These are phyloP conservation scores for Terrapene triunguis DNA, from an alignment of 2,113 vertebrate genomes.

Conservation along the genomic window DNA sequence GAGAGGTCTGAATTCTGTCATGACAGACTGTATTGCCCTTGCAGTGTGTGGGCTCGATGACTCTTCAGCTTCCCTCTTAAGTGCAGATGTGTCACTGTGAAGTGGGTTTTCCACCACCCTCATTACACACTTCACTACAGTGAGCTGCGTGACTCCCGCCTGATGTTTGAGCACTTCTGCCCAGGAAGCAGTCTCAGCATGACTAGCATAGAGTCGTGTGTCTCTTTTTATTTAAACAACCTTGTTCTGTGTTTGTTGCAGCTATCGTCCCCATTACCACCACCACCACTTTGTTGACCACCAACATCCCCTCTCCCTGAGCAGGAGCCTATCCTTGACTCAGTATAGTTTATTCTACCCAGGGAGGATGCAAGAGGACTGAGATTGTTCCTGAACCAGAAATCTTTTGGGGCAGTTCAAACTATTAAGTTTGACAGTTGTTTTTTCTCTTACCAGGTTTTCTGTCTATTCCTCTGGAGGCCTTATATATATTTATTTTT, in stretches of 20 bases:
- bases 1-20: not conserved
- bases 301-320: not conserved
- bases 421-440: not conserved
- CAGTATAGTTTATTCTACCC: not conserved
- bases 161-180: not conserved
- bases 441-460: not conserved
- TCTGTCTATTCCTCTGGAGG: not conserved
- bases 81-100: not conserved
- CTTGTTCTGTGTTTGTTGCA: rapidly evolving
- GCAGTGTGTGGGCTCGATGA: not conserved
- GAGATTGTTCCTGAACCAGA: not conserved
- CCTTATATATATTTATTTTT: not conserved
- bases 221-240: not conserved
- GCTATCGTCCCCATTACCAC: not conserved
- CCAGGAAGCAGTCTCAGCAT: not conserved
- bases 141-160: not conserved
- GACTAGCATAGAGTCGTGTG: not conserved
- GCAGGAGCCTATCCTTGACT: not conserved
- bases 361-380: not conserved
- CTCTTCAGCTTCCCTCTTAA: not conserved
- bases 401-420: not conserved
- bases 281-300: not conserved
- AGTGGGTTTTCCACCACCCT: not conserved
- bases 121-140: not conserved
- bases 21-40: not conserved